These are phyloP conservation scores for Cranoglanis bouderius DNA, from an alignment of 2,113 vertebrate genomes.

Conservation along the genomic window DNA sequence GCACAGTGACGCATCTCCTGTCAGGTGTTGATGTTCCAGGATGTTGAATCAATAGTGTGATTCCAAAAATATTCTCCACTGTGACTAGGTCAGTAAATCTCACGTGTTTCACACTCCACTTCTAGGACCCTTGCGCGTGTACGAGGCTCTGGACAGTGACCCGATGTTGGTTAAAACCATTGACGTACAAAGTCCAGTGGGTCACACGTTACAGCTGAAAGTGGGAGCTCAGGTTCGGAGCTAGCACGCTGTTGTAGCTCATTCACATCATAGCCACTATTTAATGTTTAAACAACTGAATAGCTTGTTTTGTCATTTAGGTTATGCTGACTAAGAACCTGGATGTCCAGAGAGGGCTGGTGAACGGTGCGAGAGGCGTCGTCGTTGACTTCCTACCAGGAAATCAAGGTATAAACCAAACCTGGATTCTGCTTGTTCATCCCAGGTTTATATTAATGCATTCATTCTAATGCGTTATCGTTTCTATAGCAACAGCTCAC, in stretches of 20 bases:
- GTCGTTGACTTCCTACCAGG: constrained; percentile 84
- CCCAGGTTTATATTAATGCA: neutral
- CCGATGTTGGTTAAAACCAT: constrained; percentile 78
- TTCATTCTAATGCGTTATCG: too few relatives aligned
- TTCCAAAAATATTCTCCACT: neutral
- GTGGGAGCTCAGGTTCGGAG: constrained; percentile 87
- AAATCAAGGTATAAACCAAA: constrained; percentile 72
- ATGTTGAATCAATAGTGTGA: neutral
- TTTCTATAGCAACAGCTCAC: too few relatives aligned
- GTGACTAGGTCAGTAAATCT: neutral
- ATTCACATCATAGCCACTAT: neutral
- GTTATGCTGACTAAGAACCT: constrained; percentile 97
- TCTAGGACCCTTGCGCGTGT: constrained; percentile 75
- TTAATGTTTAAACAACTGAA: neutral
- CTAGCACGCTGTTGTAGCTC: neutral
- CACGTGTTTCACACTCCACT: neutral
- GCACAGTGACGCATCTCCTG: neutral
- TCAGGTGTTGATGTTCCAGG: neutral
- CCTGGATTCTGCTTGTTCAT: too few relatives aligned
- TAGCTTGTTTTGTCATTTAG: constrained; percentile 62
- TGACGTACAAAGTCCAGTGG: constrained; percentile 86
- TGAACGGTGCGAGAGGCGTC: constrained; percentile 92
- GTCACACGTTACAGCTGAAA: constrained; percentile 84
- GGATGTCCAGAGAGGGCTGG: constrained; percentile 86
- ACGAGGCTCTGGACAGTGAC: constrained; percentile 89